Percentiles rank a stretch among this genome's conserved stretches.
These are phyloP conservation scores for Anastrepha ludens DNA, from an alignment of 1,140 invertebrate species.

Conservation along the genomic window DNA sequence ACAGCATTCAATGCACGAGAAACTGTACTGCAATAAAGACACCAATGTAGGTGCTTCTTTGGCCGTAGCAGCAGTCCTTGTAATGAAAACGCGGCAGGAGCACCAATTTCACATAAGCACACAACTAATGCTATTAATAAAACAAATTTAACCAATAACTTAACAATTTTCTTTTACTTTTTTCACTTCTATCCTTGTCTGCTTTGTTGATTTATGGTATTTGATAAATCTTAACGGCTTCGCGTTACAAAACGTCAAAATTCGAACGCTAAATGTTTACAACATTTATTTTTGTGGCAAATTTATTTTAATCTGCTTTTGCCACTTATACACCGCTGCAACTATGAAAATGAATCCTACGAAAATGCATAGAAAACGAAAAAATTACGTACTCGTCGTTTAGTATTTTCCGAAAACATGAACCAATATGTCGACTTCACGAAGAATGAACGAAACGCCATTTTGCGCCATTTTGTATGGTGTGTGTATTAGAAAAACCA, in stretches of 20 bases:
- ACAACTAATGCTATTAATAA: not conserved
- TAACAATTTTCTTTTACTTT: conserved; percentile 19
- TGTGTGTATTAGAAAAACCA: not conserved
- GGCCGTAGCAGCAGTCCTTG: not conserved
- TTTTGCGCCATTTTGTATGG: conserved; percentile 33
- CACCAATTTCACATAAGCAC: not conserved
- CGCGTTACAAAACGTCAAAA: conserved; percentile 44
- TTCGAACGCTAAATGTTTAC: conserved; percentile 47
- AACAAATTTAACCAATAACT: conserved; percentile 6
- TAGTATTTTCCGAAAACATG: conserved; percentile 35
- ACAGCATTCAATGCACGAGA: not conserved
- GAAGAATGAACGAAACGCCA: conserved; percentile 36
- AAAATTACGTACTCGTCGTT: conserved; percentile 45
- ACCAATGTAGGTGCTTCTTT: not conserved
- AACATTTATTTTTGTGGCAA: conserved; percentile 50
- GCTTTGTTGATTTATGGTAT: not conserved
- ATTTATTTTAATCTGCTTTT: conserved; percentile 52
- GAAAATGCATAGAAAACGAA: conserved; percentile 42
- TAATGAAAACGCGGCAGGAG: not conserved
- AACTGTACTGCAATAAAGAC: conserved; percentile 37
- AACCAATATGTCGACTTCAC: conserved; percentile 43
- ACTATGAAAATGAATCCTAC: conserved; percentile 30
- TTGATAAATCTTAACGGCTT: conserved; percentile 27
- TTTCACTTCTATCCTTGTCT: conserved; percentile 2
- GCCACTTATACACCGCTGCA: not conserved